Conservation (phyloP, 1,140 invertebrate species). For the Formica exsecta region DNA sequence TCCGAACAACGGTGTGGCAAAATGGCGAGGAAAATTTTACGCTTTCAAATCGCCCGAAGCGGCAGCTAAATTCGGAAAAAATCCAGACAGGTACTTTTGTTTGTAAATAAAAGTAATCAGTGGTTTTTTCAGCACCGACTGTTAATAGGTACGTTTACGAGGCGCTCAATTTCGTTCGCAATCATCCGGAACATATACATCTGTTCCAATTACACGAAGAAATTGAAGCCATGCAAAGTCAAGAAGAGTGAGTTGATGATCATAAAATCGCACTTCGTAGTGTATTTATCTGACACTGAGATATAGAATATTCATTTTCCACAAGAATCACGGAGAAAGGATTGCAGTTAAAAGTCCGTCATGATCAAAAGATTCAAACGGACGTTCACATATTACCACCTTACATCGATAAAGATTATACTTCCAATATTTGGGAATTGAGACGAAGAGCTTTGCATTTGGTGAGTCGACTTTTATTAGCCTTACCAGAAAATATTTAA, state of each 20-base stretch:
- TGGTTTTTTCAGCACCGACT: neutral
- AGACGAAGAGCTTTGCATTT: slow-evolving; percentile 90
- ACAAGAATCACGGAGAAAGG: slow-evolving; percentile 69
- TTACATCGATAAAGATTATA: slow-evolving; percentile 90
- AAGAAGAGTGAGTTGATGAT: slow-evolving; percentile 75
- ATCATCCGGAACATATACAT: slow-evolving; percentile 88
- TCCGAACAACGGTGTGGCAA: slow-evolving; percentile 88
- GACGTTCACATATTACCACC: slow-evolving; percentile 89
- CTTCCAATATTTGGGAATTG: slow-evolving; percentile 93
- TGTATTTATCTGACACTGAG: slow-evolving; percentile 36
- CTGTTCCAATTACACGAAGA: slow-evolving; percentile 88
- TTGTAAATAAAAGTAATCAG: slow-evolving; percentile 3
- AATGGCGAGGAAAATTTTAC: slow-evolving; percentile 87
- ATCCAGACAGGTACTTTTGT: slow-evolving; percentile 87
- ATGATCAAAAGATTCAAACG: slow-evolving; percentile 90
- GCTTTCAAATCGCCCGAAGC: slow-evolving; percentile 88
- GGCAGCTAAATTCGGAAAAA: slow-evolving; percentile 87
- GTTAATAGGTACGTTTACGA: slow-evolving; percentile 86
- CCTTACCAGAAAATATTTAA: neutral
- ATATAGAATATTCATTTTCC: slow-evolving; percentile 43
- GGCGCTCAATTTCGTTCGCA: slow-evolving; percentile 87
- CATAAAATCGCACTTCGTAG: slow-evolving; percentile 9
- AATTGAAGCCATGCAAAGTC: slow-evolving; percentile 84
- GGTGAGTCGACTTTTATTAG: slow-evolving; percentile 83
- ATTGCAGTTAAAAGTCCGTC: slow-evolving; percentile 70